Conservation (phyloP, 2,888 invertebrate genomes). For the Crematogaster levior region DNA sequence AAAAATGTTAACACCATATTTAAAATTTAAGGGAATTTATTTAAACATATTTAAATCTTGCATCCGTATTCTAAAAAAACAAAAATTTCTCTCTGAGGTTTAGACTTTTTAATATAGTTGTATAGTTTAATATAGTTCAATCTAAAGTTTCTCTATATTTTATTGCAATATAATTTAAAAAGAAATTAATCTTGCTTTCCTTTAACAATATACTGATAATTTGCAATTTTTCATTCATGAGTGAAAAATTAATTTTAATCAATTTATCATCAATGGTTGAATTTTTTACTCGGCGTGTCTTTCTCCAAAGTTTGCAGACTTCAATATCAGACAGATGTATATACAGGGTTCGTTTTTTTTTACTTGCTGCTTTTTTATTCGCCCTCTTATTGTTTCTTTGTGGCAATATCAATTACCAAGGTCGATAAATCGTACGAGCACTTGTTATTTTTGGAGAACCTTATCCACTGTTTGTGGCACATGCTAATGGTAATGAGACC, state of each 20-base stretch:
- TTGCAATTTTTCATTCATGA: not conserved
- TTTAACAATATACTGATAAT: not conserved
- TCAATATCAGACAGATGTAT: not conserved
- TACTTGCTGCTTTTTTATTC: constrained; percentile 15
- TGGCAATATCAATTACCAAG: constrained; percentile 56
- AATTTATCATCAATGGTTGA: not conserved
- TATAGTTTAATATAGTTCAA: too few relatives aligned
- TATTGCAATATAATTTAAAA: not conserved
- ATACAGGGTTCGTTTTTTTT: not conserved
- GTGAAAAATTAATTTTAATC: not conserved
- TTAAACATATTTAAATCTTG: not conserved
- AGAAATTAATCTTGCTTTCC: not conserved
- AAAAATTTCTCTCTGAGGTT: constrained; percentile 32
- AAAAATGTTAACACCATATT: not conserved
- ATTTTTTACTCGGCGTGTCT: not conserved
- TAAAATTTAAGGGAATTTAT: not conserved
- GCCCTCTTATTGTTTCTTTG: not conserved
- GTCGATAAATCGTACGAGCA: not conserved
- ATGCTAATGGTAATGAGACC: constrained; percentile 17
- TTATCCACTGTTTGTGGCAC: constrained; percentile 37
- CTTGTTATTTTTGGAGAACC: constrained; percentile 52
- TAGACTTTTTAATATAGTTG: not conserved
- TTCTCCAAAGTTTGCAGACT: not conserved
- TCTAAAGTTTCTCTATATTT: not conserved
- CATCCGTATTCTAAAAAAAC: not conserved